Evolutionary conservation across 2,888 invertebrate species (phyloP), one percentile per base, ranked within the genome.

Genomic region (Agrenia bidenticulata): DNA sequence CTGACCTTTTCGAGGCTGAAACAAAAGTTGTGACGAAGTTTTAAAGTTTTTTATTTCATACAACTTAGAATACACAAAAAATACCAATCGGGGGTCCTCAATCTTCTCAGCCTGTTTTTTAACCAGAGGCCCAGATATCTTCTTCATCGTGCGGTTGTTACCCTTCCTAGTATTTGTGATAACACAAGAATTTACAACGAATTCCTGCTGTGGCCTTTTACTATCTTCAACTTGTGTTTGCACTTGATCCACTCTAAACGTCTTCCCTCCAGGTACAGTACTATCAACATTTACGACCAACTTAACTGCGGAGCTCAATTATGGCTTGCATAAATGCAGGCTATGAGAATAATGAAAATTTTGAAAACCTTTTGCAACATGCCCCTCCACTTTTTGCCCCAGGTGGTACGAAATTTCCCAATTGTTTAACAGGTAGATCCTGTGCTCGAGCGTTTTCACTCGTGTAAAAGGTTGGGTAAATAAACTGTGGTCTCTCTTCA

Each of bases 401-500:
- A 1, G 66, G 61, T 19, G 69, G 69, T 13, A 61, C 41, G 19
- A 58, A 70, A 61, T 72, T 72, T 19, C 72, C 72, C 69, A 72
- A 62, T 23, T 67, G 57, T 15, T 45, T 45, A 7, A 64, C 51
- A 9, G 69, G 69, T 45, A 72, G 55, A 58, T 72, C 72, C 56
- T 69, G 64, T 0, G 72, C 57, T 19, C 53, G 13, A n/a, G 62
- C 51, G 50, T 65, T 67, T 67, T 72, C 64, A 61, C 64, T 63
- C 0, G 69, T 67, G 32, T 63, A 72, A 17, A 54, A 59, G 2
- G 68, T 60, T 24, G 71, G 71, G 23, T 65, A 72, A 56, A 72
- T 65, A 45, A 66, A 72, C 13, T 69, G 67, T 2, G 72, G 69
- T 21, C 69, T 37, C 45, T 72, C 72, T 66, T 67, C 65, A n/a